Base-by-base conservation (phyloP, 1,140 invertebrate species). In the Lasioglossum baleicum region DNA sequence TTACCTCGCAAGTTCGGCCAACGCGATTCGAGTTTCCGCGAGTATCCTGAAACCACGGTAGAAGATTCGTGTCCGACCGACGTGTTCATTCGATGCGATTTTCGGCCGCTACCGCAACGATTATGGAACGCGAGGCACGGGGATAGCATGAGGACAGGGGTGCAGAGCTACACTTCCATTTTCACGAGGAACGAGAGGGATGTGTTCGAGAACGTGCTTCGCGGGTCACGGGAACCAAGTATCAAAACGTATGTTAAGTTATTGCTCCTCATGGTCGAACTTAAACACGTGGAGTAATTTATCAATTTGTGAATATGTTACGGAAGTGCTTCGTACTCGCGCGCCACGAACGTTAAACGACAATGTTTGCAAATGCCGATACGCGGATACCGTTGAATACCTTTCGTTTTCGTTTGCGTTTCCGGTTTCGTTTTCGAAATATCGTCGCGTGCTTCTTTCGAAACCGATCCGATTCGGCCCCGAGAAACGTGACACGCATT, bases 201-300 rank as follows among this genome's bases (percentile, higher is more conserved):
- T 66, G 65, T 26, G 64, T 64, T 61, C 58, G 72, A 78, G 65
- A 72, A 17, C 40, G 48, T 65, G 79, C 22, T 53, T 65, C 70
- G 77, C 74, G 70, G 74, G 70, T 82, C 77, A 79, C 84, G 80
- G 71, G 83, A 82, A 80, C 73, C 82, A 83, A 83, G 78, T 86
- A 87, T 86, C 82, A 82, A 78, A 84, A 86, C 84, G 82, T 82
- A 86, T 80, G 85, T 87, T 87, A 86, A 87, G 85, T 87, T 87
- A 87, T 87, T 87, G 84, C 78, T 81, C 85, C 82, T 87, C 85
- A 87, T 86, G 85, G 85, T 87, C 85, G 85, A 87, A 86, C 85
- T 87, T 87, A 87, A 87, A 87, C 85, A 87, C 85, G 84, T 87
- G 85, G 84, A 87, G 85, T 87, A 87, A 87, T 87, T 87, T 87